Conservation (phyloP, 1,140 invertebrate species). For the Sarcophaga bullata region DNA sequence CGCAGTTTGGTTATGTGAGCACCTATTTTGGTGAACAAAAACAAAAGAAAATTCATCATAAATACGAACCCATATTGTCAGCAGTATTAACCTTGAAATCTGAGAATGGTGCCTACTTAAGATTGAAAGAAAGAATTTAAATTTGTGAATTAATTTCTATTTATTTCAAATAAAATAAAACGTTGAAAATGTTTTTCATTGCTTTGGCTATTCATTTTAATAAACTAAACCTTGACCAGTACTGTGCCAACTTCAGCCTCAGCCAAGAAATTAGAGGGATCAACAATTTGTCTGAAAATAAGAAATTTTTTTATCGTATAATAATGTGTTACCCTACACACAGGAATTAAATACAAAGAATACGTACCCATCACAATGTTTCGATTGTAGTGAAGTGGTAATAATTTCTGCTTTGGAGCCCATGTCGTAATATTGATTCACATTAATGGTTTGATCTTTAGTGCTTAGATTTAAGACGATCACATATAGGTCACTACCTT, state of each 20-base stretch:
- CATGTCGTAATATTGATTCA: slow-evolving; percentile 73
- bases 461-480: slow-evolving; percentile 43
- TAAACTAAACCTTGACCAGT: slow-evolving; percentile 32
- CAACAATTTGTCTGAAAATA: slow-evolving; percentile 35
- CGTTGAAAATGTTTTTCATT: too few species aligned
- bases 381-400: slow-evolving; percentile 42
- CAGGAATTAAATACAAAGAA: too few species aligned
- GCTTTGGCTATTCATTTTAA: too few species aligned
- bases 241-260: slow-evolving; percentile 42
- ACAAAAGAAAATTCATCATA: slow-evolving; percentile 27
- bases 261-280: slow-evolving; percentile 33
- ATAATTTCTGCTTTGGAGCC: slow-evolving; percentile 65
- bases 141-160: neutral
- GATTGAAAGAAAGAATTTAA: slow-evolving; percentile 49
- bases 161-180: too few species aligned
- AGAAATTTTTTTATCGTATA: neutral
- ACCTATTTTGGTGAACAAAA: slow-evolving; percentile 52
- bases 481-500: slow-evolving; percentile 39
- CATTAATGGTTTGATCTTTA: slow-evolving; percentile 52
- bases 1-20: slow-evolving; percentile 52
- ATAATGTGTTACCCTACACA: too few species aligned
- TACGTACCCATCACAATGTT: slow-evolving; percentile 43
- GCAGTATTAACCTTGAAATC: slow-evolving; percentile 58
- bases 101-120: slow-evolving; percentile 55
- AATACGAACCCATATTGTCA: slow-evolving; percentile 58